Conservation (phyloP, 2,888 invertebrate species). For the Euzophera pinguis region DNA sequence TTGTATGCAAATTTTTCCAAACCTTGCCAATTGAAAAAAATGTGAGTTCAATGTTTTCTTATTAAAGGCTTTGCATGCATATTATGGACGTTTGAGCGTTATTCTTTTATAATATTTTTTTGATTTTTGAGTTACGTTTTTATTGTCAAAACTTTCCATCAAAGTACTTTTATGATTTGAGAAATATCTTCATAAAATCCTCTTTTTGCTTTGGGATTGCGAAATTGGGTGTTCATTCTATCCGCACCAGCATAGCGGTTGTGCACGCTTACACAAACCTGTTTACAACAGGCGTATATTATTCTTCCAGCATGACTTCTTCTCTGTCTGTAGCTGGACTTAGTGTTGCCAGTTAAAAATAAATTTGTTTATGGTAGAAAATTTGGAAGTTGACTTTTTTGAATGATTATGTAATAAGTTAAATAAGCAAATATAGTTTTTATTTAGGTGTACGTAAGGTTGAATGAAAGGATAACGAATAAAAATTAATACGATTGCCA, state of each 20-base stretch:
- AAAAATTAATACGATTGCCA: slow-evolving; percentile 22
- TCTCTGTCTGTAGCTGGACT: slow-evolving; percentile 48
- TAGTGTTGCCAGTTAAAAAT: slow-evolving; percentile 31
- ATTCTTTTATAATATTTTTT: slow-evolving; percentile 13
- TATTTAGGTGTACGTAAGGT: slow-evolving; percentile 17
- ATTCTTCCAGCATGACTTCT: slow-evolving; percentile 57
- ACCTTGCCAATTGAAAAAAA: too few species aligned
- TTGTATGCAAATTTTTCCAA: slow-evolving; percentile 48
- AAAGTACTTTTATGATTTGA: not conserved
- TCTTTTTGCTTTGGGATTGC: slow-evolving; percentile 38
- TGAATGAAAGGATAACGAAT: slow-evolving; percentile 20
- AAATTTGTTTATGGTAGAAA: slow-evolving; percentile 12
- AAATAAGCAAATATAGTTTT: slow-evolving; percentile 11
- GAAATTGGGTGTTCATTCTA: slow-evolving; percentile 25
- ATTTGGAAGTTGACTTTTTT: not conserved
- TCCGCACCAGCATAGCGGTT: slow-evolving; percentile 41
- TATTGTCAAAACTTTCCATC: not conserved
- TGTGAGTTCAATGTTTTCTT: slow-evolving; percentile 36
- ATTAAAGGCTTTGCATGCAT: slow-evolving; percentile 46
- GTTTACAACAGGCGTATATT: slow-evolving; percentile 39
- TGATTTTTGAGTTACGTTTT: not conserved
- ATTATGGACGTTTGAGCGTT: slow-evolving; percentile 30
- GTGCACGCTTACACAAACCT: slow-evolving; percentile 62
- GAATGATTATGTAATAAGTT: not conserved
- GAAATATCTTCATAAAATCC: slow-evolving; percentile 4